These are phyloP conservation scores for Prionailurus viverrinus DNA, from an alignment of 2,113 vertebrate species.

Conservation along the genomic window DNA sequence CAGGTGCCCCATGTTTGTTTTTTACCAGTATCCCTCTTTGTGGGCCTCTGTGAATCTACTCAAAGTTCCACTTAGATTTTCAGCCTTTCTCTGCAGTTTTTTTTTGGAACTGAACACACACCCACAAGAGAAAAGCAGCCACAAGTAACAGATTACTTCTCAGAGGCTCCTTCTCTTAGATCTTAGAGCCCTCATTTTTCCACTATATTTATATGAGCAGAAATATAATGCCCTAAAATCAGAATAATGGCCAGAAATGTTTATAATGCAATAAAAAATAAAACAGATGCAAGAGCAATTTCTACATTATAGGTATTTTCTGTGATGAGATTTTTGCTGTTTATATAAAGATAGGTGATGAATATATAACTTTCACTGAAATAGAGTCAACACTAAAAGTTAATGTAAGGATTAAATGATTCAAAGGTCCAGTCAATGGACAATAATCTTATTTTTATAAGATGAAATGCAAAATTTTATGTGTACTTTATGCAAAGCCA, in stretches of 20 bases:
- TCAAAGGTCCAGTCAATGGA: neutral
- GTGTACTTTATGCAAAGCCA: neutral
- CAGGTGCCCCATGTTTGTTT: neutral
- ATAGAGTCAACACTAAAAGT: neutral
- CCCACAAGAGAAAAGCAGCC: neutral
- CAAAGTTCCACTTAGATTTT: neutral
- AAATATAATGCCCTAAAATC: neutral
- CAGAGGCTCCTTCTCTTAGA: neutral
- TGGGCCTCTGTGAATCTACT: neutral
- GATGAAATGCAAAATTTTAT: neutral
- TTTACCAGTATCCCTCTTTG: neutral
- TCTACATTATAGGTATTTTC: neutral
- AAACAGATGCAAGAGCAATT: neutral
- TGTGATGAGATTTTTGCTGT: neutral
- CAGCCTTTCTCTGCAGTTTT: neutral
- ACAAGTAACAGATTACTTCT: neutral
- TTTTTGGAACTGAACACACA: neutral
- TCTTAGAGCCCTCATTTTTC: neutral
- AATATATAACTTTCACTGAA: neutral
- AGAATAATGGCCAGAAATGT: neutral
- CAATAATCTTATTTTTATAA: neutral
- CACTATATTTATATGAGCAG: neutral
- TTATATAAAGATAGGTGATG: neutral
- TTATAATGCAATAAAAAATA: constrained; percentile 1
- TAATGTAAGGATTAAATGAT: neutral